These are phyloP conservation scores for Vidua macroura DNA, from an alignment of 2,113 vertebrate genomes.

Conservation along the genomic window DNA sequence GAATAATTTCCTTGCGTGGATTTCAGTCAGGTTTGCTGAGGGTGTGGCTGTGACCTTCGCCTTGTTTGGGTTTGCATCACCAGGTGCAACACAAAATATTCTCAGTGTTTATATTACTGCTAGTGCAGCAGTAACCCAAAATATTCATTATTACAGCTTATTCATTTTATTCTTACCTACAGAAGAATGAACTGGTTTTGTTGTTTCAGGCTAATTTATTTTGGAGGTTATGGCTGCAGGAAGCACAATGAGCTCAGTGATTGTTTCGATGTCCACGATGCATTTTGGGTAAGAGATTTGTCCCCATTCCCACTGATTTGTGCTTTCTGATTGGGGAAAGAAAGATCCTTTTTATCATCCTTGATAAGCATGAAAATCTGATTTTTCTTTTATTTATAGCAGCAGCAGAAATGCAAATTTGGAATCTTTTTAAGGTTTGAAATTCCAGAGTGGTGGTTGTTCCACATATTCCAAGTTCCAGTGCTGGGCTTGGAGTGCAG, in stretches of 20 bases:
- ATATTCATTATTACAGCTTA: not conserved
- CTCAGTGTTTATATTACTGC: not conserved
- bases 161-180: not conserved
- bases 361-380: not conserved
- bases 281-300: conserved; percentile 85
- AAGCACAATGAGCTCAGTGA: conserved; percentile 80
- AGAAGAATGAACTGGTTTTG: not conserved
- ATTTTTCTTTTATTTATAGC: not conserved
- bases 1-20: not conserved
- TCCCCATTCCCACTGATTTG: not conserved
- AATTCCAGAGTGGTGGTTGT: not conserved
- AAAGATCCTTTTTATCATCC: not conserved
- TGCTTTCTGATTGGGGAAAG: not conserved
- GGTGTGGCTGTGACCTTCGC: not conserved
- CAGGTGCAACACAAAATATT: not conserved
- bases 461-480: not conserved
- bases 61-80: not conserved
- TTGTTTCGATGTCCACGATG: conserved; percentile 90
- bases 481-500: not conserved
- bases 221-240: conserved; percentile 94
- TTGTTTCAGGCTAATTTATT: conserved; percentile 86
- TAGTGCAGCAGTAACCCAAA: not conserved
- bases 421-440: not conserved
- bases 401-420: not conserved
- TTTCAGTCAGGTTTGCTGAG: not conserved